phyloP scores from a whole-genome alignment of 2,888 invertebrate genomes.

The Hylaea fasciaria region DNA sequence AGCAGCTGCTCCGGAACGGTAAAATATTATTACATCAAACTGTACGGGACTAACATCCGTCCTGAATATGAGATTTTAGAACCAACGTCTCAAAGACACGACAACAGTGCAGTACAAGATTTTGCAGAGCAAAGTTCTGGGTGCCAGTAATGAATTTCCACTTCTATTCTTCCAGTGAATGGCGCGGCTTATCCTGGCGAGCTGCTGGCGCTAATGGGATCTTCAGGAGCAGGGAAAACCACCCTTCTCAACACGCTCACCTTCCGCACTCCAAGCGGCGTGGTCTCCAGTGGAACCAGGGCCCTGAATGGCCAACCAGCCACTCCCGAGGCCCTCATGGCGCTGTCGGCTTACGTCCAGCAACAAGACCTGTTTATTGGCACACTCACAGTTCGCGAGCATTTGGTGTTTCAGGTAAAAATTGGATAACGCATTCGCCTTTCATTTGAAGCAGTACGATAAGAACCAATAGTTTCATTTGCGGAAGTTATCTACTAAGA shows the following conservation, averaged over 20 bases:
- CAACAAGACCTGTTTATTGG: constrained; percentile 97
- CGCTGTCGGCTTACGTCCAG: constrained; percentile 95
- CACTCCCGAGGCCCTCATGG: constrained; percentile 88
- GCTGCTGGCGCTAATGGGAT: constrained; percentile 94
- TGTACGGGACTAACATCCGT: too few species aligned
- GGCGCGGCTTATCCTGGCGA: constrained; percentile 95
- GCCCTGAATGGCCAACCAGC: constrained; percentile 91
- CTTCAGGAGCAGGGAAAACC: constrained; percentile 97
- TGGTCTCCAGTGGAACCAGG: constrained; percentile 86
- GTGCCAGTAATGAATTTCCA: background rate
- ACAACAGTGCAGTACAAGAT: too few species aligned
- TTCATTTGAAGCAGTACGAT: background rate
- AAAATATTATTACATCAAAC: constrained; percentile 33
- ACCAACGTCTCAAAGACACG: too few species aligned
- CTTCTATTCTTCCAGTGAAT: constrained; percentile 82
- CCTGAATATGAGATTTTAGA: too few species aligned
- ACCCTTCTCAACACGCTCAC: constrained; percentile 96
- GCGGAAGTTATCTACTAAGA: too few species aligned
- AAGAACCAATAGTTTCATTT: too few species aligned
- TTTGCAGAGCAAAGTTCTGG: too few species aligned
- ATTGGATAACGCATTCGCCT: background rate
- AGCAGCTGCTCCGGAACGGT: constrained; percentile 92
- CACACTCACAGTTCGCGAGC: constrained; percentile 94
- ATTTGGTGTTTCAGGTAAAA: constrained; percentile 92
- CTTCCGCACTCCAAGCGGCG: constrained; percentile 89